These are phyloP conservation scores for Deilephila porcellus DNA, from an alignment of 2,888 invertebrate species.

Conservation along the genomic window DNA sequence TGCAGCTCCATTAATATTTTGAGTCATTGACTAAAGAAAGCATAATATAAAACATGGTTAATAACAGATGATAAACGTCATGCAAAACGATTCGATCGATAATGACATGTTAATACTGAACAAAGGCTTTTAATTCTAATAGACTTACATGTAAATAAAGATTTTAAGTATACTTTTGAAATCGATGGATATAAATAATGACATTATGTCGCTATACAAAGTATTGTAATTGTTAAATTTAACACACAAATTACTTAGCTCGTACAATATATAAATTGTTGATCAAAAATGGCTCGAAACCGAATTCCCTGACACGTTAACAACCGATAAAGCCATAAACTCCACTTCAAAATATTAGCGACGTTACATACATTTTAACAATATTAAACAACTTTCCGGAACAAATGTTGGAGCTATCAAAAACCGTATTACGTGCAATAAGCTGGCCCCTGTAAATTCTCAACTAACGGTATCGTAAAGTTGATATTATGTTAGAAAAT, in stretches of 20 bases:
- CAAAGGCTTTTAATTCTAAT: too few relatives aligned
- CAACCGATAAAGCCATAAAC: neutral
- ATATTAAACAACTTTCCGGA: constrained; percentile 26
- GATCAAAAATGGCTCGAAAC: neutral
- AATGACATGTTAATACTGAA: too few relatives aligned
- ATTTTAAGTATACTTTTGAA: too few relatives aligned
- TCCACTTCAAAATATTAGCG: constrained; percentile 2
- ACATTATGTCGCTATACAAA: too few relatives aligned
- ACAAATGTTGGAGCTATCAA: constrained; percentile 44
- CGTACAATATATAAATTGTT: neutral
- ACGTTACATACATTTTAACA: constrained; percentile 15
- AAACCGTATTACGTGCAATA: constrained; percentile 45
- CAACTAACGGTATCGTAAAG: constrained; percentile 53
- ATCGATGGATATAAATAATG: too few relatives aligned
- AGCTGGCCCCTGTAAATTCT: constrained; percentile 52
- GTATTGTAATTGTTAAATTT: too few relatives aligned
- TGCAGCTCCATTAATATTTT: neutral
- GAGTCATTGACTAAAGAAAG: too few relatives aligned
- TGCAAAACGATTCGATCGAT: too few relatives aligned
- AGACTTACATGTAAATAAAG: too few relatives aligned
- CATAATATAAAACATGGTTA: too few relatives aligned
- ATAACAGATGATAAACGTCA: too few relatives aligned
- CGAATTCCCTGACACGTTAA: neutral
- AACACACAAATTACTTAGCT: too few relatives aligned
- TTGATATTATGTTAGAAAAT: constrained; percentile 52